Conservation (phyloP, 1,140 invertebrate species). For the Halictus rubicundus region DNA sequence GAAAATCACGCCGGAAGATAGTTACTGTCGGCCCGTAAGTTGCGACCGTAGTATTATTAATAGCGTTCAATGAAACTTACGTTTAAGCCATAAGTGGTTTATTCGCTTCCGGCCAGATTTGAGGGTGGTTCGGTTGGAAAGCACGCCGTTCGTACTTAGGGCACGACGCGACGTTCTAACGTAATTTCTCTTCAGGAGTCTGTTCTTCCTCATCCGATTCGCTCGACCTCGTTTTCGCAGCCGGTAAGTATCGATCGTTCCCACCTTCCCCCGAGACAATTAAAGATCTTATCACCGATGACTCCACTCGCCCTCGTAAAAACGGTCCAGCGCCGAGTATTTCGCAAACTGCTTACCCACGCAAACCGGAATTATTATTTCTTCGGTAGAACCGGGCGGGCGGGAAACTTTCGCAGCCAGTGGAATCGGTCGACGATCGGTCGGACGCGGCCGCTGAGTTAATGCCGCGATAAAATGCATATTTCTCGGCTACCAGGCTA, state of each 20-base stretch:
- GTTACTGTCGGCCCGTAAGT: too few relatives aligned
- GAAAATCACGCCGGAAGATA: too few relatives aligned
- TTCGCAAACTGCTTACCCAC: constrained; percentile 14
- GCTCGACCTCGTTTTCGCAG: constrained; percentile 24
- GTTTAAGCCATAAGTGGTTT: too few relatives aligned
- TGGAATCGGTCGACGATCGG: neutral
- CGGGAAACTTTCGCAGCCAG: neutral
- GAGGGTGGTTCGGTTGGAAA: too few relatives aligned
- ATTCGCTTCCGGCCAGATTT: too few relatives aligned
- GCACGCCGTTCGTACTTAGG: too few relatives aligned
- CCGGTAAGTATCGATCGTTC: constrained; percentile 48
- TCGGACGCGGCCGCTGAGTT: neutral
- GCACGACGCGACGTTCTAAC: constrained; percentile 24
- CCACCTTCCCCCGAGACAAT: constrained; percentile 26
- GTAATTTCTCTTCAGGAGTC: constrained; percentile 40
- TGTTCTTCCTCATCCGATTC: constrained; percentile 39
- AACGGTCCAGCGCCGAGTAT: neutral
- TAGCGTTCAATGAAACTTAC: too few relatives aligned
- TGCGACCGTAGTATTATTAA: too few relatives aligned
- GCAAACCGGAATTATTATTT: neutral
- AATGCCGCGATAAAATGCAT: neutral
- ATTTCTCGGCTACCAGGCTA: neutral
- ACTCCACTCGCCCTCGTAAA: constrained; percentile 1
- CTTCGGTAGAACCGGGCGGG: neutral
- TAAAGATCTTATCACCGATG: constrained; percentile 37